phyloP scores from a whole-genome alignment of 2,113 vertebrate genomes.

The Marmota flaviventris region DNA sequence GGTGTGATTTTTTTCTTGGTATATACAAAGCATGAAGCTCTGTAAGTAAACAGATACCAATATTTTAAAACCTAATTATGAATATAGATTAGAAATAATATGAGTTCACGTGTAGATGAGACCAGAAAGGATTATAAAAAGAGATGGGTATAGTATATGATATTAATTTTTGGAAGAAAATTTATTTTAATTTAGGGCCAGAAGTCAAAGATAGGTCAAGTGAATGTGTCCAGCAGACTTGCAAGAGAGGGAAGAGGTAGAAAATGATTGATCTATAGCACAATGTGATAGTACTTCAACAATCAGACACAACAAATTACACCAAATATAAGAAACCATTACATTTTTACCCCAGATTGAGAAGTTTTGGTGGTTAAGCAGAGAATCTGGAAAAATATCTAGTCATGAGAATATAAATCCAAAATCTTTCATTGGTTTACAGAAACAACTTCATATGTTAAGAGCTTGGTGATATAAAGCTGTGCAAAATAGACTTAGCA shows the following conservation, averaged over 20 bases:
- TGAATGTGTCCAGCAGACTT: not conserved
- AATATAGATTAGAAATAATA: not conserved
- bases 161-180: not conserved
- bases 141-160: not conserved
- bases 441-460: not conserved
- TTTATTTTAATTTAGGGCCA: not conserved
- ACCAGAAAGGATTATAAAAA: not conserved
- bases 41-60: not conserved
- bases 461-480: not conserved
- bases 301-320: not conserved
- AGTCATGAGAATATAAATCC: not conserved
- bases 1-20: not conserved
- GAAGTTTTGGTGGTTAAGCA: not conserved
- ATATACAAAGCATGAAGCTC: conserved; percentile 5
- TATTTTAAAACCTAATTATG: not conserved
- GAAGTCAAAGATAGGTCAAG: not conserved
- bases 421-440: not conserved
- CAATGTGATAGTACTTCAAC: not conserved
- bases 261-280: not conserved
- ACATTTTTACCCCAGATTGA: not conserved
- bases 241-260: not conserved
- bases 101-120: not conserved
- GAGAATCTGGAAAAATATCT: not conserved
- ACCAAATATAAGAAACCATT: not conserved
- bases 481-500: not conserved